Base-by-base conservation (phyloP, 2,113 vertebrate genomes). In the Oreotrochilus melanogaster region DNA sequence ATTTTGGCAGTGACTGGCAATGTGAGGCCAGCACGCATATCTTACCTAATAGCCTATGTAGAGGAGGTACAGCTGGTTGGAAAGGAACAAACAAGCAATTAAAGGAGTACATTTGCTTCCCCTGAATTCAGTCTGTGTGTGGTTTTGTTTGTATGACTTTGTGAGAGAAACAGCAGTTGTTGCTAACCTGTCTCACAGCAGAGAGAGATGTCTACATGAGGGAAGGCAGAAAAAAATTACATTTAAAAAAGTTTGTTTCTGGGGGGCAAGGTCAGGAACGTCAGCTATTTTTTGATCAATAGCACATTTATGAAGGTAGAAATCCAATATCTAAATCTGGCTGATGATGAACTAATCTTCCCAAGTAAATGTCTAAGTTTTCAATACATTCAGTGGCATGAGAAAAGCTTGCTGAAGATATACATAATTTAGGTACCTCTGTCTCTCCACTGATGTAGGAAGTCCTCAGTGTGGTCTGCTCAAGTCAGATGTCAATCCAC, bases 1-100 rank as follows among this genome's bases (percentile, higher is more conserved):
- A 14, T 65, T 89, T 64, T 82, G 45, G 9, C 39, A 85, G 57
- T 11, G 58, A 65, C 66, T 65, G 80, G 78, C 27, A 84, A 53
- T 53, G 21, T 2, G 7, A 57, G 56, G 51, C 31, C 89, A 78
- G 69, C 53, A 72, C 92, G 87, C 89, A 73, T 65, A 91, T 37
- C 12, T 82, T 92, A 89, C 65, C 15, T 82, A 92, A 91, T 85
- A 85, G 72, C 78, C 80, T 89, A 2, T 61, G 31, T 72, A 3
- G 8, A 93, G 65, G 35, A 75, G 39, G 70, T 89, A 70, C 84
- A 91, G 73, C 70, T 87, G 67, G 47, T 89, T 76, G 64, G 16
- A 31, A 89, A 82, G 74, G 73, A 96, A 79, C 33, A 94, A 95
- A 76, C 54, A 94, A 89, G 54, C 48, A 88, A 92, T 88, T 95